Evolutionary conservation across 2,113 vertebrate species (phyloP).

Genomic region (Anhinga rufa): DNA sequence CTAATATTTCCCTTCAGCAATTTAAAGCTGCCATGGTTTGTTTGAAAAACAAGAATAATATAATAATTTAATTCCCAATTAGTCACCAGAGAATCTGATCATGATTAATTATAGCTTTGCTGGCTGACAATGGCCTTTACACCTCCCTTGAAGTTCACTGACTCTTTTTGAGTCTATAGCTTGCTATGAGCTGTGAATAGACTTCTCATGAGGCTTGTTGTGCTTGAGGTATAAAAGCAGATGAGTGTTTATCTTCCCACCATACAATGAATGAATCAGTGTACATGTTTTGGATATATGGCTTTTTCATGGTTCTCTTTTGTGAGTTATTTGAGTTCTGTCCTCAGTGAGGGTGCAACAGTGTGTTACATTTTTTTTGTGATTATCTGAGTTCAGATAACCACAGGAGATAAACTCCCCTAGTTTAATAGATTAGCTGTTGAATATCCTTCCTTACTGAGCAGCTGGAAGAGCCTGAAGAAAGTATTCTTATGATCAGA

Average conservation of each 20-base stretch:
- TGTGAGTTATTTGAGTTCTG: neutral
- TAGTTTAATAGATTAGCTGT: neutral
- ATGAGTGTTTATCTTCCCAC: neutral
- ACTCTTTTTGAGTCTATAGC: neutral
- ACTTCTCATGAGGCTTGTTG: neutral
- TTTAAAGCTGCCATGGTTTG: neutral
- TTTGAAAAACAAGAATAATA: neutral
- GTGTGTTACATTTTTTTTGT: neutral
- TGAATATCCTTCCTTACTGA: neutral
- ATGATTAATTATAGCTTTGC: neutral
- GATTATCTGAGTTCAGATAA: neutral
- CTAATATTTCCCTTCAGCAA: neutral
- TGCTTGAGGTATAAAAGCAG: neutral
- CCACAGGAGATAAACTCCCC: neutral
- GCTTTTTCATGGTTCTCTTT: neutral
- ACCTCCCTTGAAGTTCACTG: neutral
- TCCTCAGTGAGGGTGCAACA: neutral
- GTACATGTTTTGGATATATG: neutral
- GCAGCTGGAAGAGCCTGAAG: neutral
- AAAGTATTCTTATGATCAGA: neutral
- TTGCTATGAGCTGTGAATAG: neutral
- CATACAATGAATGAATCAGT: neutral
- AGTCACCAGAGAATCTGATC: neutral
- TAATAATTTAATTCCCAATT: neutral
- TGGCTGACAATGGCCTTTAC: neutral